Evolutionary conservation across 2,113 vertebrate species (phyloP), one percentile per base, ranked within the genome.

Genomic region (Ascaphus truei): DNA sequence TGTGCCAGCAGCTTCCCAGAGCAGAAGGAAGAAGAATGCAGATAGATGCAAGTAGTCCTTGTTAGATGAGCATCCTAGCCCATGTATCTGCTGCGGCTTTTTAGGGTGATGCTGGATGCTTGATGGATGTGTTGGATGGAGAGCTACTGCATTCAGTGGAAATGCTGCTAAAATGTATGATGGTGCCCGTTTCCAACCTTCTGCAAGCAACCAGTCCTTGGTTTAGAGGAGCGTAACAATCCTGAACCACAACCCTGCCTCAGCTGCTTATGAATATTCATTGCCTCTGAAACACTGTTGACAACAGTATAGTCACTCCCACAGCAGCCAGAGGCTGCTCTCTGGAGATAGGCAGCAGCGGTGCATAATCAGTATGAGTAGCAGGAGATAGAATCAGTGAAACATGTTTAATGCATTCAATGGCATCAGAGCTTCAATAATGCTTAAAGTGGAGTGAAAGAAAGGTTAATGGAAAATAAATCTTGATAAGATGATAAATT

Each of bases 181-280:
- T n/a, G n/a, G n/a, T n/a, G n/a, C n/a, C n/a, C n/a, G n/a, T n/a
- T n/a, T n/a, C n/a, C n/a, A n/a, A n/a, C n/a, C n/a, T n/a, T n/a
- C n/a, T n/a, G n/a, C n/a, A n/a, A n/a, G n/a, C n/a, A n/a, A 43
- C 43, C 56, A 16, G 43, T 3, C 18, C 23, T 18, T 20, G 11
- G 2, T 8, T 22, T 5, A 47, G 43, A 20, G 23, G 45, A 68
- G 39, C 18, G 39, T 23, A 52, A 48, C 48, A 30, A 65, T 65
- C 62, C 62, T 29, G 52, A 30, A 36, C 50, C 64, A 68, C 64
- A 68, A 55, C 66, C 66, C 66, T 60, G 56, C 66, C 45, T 51
- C 55, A 50, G 45, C 55, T 69, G 31, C 43, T 69, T 56, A 69
- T 69, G 66, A 69, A 69, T 69, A 69, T 69, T 69, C 56, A 69